A percentile compares a stretch with the other conserved stretches of the same genome.
Conservation (phyloP, 2,797 vertebrate genomes). For the Acanthopagrus latus region DNA sequence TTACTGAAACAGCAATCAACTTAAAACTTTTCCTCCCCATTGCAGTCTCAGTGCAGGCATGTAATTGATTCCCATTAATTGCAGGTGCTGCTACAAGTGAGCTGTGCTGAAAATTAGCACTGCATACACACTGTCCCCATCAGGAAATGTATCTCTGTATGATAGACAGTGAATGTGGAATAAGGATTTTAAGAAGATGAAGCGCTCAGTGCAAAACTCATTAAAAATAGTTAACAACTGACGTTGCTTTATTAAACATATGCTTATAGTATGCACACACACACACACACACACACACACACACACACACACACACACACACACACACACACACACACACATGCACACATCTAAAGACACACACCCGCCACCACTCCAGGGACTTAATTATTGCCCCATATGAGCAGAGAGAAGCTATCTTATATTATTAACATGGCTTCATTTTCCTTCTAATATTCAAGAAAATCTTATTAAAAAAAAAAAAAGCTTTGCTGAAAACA, state of each 20-base stretch:
- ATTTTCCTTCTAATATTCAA: slow-evolving; percentile 80
- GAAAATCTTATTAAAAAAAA: slow-evolving; percentile 76
- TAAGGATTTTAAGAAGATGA: slow-evolving; percentile 68
- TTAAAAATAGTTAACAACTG: slow-evolving; percentile 77
- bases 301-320: slow-evolving; percentile 16
- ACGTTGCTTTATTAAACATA: slow-evolving; percentile 70
- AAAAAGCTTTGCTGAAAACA: slow-evolving; percentile 56
- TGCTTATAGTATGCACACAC: slow-evolving; percentile 45
- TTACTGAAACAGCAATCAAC: slow-evolving; percentile 57
- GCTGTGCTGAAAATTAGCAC: slow-evolving; percentile 52
- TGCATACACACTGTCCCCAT: slow-evolving; percentile 24
- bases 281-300: background rate
- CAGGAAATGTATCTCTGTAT: slow-evolving; percentile 48
- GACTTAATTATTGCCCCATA: slow-evolving; percentile 84
- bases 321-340: background rate
- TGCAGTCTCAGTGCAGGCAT: slow-evolving; percentile 37
- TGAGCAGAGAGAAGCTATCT: slow-evolving; percentile 71
- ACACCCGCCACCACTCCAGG: slow-evolving; percentile 66
- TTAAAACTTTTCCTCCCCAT: slow-evolving; percentile 47
- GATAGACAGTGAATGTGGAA: slow-evolving; percentile 62
- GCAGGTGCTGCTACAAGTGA: slow-evolving; percentile 58
- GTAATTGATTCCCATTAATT: slow-evolving; percentile 73
- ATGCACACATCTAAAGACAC: slow-evolving; percentile 2
- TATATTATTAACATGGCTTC: slow-evolving; percentile 83
- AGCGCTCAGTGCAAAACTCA: slow-evolving; percentile 62